Conservation (phyloP, 2,797 vertebrate species). For the Lutjanus campechanus region DNA sequence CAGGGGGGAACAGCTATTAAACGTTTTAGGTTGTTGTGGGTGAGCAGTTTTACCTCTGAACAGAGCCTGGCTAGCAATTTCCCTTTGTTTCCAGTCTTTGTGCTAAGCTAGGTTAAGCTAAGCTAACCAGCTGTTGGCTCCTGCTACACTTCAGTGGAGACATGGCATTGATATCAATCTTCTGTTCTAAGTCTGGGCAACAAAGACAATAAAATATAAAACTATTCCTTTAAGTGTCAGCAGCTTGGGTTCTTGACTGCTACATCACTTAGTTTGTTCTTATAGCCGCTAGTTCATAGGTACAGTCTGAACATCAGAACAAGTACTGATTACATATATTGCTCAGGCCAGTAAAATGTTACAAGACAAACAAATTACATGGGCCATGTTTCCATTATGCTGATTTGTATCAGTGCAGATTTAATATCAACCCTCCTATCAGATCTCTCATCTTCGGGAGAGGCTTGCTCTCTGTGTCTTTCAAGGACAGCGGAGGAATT, state of each 20-base stretch:
- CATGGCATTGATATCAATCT: not conserved
- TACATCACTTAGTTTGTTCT: not conserved
- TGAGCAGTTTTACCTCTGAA: not conserved
- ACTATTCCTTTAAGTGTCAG: not conserved
- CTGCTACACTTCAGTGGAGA: no score
- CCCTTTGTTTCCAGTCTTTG: not conserved
- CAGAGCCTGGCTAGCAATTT: not conserved
- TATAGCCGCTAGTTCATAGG: not conserved
- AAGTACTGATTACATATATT: not conserved
- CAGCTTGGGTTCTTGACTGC: not conserved
- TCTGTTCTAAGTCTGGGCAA: not conserved
- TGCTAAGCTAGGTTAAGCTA: not conserved
- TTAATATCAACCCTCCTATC: slow-evolving; percentile 34
- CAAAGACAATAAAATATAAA: not conserved
- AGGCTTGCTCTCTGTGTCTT: slow-evolving; percentile 19
- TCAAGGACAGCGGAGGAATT: slow-evolving; percentile 61
- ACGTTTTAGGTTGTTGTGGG: not conserved
- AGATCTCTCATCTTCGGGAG: slow-evolving; percentile 14
- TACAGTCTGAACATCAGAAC: not conserved
- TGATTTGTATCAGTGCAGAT: slow-evolving; percentile 22
- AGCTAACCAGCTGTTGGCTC: not conserved
- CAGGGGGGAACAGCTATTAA: not conserved
- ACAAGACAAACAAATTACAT: slow-evolving; percentile 12
- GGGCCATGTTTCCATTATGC: slow-evolving; percentile 7
- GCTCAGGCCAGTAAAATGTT: not conserved